phyloP scores from a whole-genome alignment of 1,140 invertebrate genomes.

The Ericerus pela region DNA sequence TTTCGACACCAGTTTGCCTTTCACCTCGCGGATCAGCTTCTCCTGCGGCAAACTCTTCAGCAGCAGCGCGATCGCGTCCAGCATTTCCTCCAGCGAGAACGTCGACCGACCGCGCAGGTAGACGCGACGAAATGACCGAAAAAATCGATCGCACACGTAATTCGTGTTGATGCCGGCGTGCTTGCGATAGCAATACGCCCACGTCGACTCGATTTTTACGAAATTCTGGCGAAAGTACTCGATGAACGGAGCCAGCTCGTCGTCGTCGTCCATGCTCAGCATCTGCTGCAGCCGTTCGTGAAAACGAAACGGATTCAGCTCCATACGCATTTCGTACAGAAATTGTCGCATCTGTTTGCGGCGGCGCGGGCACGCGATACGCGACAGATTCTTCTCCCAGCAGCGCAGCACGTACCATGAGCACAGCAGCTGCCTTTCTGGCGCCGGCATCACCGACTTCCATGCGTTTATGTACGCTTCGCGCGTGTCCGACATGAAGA shows the following conservation, averaged over 20 bases:
- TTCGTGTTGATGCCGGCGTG: conserved; percentile 18
- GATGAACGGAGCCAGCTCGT: neutral
- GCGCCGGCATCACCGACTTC: neutral
- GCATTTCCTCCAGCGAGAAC: conserved; percentile 19
- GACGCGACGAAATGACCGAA: too few relatives aligned
- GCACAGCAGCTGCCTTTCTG: neutral
- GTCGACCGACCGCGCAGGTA: conserved; percentile 19
- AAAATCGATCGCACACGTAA: conserved; percentile 19
- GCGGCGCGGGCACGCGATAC: neutral
- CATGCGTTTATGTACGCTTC: neutral
- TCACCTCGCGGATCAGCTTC: conserved; percentile 20
- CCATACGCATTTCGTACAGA: neutral
- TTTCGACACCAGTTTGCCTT: conserved; percentile 15
- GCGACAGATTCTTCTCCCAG: neutral
- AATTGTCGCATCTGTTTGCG: neutral
- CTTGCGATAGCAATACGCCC: conserved; percentile 20
- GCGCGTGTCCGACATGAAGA: conserved; percentile 5
- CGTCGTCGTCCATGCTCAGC: neutral
- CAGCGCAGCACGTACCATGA: neutral
- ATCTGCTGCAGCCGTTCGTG: neutral
- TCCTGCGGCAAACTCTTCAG: too few relatives aligned
- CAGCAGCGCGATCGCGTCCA: too few relatives aligned
- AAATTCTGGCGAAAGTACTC: neutral
- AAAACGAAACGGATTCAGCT: neutral
- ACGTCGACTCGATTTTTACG: neutral